Evolutionary conservation across 2,888 invertebrate genomes (phyloP).

Genomic region (Rhingia rostrata): DNA sequence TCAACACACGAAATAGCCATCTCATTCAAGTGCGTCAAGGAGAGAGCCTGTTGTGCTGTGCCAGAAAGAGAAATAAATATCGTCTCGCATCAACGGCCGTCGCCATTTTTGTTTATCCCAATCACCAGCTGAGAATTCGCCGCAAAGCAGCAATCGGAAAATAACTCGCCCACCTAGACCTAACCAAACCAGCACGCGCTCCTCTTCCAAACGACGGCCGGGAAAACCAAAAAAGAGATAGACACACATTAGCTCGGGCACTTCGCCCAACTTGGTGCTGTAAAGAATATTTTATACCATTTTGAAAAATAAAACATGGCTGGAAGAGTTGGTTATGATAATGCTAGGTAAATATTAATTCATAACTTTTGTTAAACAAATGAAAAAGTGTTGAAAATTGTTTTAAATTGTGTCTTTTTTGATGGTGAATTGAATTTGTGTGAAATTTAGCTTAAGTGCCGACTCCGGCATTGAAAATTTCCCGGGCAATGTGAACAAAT

Average conservation of each 20-base stretch:
- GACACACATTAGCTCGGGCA: slow-evolving; percentile 31
- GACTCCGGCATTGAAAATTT: slow-evolving; percentile 23
- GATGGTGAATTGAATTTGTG: slow-evolving; percentile 28
- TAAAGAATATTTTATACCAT: slow-evolving; percentile 77
- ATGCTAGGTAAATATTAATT: slow-evolving; percentile 88
- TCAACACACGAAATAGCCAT: slow-evolving; percentile 1
- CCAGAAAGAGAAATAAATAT: slow-evolving; percentile 14
- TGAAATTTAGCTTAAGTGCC: slow-evolving; percentile 44
- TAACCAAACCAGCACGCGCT: neutral
- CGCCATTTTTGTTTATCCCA: slow-evolving; percentile 67
- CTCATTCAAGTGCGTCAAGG: slow-evolving; percentile 29
- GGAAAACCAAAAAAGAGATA: slow-evolving; percentile 33
- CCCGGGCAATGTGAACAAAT: slow-evolving; percentile 43
- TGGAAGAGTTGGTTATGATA: slow-evolving; percentile 93
- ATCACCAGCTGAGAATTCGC: slow-evolving; percentile 69
- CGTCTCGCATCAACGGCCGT: neutral
- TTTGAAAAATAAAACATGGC: slow-evolving; percentile 89
- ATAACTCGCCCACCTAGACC: slow-evolving; percentile 19
- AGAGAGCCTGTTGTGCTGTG: neutral
- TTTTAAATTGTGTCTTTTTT: slow-evolving; percentile 28
- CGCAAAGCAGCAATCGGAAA: slow-evolving; percentile 30
- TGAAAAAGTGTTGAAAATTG: slow-evolving; percentile 36
- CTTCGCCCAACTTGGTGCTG: slow-evolving; percentile 60
- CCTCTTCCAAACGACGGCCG: neutral
- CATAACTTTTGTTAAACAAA: slow-evolving; percentile 76